Evolutionary conservation across 2,888 invertebrate genomes (phyloP).

Genomic region (Phyllotreta cruciferae): DNA sequence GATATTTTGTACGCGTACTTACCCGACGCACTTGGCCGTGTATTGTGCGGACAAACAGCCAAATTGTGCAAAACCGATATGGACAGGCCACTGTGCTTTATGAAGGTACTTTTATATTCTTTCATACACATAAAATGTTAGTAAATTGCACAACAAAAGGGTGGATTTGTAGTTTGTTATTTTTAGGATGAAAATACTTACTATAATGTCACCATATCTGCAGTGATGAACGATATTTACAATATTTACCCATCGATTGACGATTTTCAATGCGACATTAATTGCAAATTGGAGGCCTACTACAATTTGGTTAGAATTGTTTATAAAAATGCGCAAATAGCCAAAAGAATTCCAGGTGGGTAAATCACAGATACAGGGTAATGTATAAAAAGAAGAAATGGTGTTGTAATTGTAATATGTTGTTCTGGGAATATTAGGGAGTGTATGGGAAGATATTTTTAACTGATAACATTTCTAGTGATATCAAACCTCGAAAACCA

Average conservation of each 20-base stretch:
- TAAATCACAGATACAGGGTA: no score
- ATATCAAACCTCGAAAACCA: constrained; percentile 33
- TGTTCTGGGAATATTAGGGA: no score
- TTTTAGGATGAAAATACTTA: constrained; percentile 49
- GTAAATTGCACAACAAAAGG: not conserved
- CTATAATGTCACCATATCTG: constrained; percentile 51
- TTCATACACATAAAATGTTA: not conserved
- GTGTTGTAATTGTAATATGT: no score
- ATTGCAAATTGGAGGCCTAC: constrained; percentile 55
- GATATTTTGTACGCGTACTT: constrained; percentile 54
- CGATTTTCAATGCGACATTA: constrained; percentile 50
- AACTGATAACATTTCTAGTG: constrained; percentile 43
- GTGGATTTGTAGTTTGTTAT: no score
- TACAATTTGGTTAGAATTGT: constrained; percentile 53
- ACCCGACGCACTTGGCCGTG: constrained; percentile 51
- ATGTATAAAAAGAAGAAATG: no score
- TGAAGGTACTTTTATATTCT: constrained; percentile 41
- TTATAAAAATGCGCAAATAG: constrained; percentile 53
- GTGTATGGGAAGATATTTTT: no score
- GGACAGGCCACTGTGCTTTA: constrained; percentile 51
- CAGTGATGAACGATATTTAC: constrained; percentile 49
- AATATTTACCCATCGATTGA: constrained; percentile 49
- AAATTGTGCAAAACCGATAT: constrained; percentile 54
- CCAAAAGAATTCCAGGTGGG: constrained; percentile 55
- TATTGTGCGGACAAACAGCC: constrained; percentile 53